A percentile compares a stretch with the other conserved stretches of the same genome.
Conservation (phyloP, 2,113 vertebrate species). For the Microcebus griseorufus region DNA sequence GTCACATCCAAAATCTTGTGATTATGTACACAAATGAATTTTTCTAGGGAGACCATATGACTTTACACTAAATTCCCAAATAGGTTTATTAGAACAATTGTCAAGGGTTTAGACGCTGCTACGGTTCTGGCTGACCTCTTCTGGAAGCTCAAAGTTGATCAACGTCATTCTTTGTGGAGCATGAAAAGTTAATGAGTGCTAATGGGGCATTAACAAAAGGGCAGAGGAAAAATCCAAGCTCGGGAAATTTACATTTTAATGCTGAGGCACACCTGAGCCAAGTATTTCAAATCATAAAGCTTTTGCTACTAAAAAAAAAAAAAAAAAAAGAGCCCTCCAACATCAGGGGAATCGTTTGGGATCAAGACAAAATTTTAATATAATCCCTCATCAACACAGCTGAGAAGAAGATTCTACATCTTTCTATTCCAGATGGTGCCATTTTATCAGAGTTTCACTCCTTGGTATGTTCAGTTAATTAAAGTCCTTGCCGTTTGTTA, state of each 20-base stretch:
- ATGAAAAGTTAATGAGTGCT: constrained; percentile 50
- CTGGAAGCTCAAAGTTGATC: constrained; percentile 43
- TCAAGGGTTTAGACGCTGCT: neutral
- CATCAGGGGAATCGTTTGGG: neutral
- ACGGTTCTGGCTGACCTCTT: neutral
- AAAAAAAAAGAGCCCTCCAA: neutral
- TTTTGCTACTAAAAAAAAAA: neutral
- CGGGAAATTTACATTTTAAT: constrained; percentile 53
- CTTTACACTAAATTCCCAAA: neutral
- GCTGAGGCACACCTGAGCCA: constrained; percentile 27
- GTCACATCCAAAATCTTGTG: neutral
- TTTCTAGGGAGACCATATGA: neutral
- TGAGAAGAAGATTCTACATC: constrained; percentile 44
- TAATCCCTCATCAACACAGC: constrained; percentile 9
- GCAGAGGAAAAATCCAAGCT: constrained; percentile 20
- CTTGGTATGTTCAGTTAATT: constrained; percentile 78
- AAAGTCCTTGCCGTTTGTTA: constrained; percentile 72
- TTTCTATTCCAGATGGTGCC: constrained; percentile 69
- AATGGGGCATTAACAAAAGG: constrained; percentile 53
- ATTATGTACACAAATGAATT: neutral
- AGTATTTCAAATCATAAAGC: constrained; percentile 31
- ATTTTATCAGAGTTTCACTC: constrained; percentile 66
- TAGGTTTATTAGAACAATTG: neutral
- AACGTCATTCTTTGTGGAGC: neutral
- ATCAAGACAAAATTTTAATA: constrained; percentile 27